Evolutionary conservation across 2,797 vertebrate genomes (phyloP).

Genomic region (Pseudotriccus pelzelni): DNA sequence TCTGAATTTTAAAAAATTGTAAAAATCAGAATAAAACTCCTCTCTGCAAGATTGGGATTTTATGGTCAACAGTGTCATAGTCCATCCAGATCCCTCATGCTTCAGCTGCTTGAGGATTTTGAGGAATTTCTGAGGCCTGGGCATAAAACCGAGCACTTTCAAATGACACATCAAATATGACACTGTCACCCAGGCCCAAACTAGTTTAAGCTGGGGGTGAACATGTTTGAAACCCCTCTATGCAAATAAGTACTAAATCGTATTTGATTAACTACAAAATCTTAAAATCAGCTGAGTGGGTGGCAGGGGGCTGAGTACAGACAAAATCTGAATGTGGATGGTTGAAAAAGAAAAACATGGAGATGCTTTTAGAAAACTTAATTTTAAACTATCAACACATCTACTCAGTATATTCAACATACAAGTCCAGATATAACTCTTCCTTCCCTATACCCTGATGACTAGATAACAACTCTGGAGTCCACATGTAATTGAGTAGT

Average conservation of each 20-base stretch:
- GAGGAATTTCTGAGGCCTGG: background rate
- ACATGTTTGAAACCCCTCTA: background rate
- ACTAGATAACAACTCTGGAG: background rate
- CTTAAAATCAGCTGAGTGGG: background rate
- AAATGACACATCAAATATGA: background rate
- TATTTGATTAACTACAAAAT: background rate
- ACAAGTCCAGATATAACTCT: background rate
- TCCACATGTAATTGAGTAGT: background rate
- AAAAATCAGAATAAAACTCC: background rate
- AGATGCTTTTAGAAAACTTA: background rate
- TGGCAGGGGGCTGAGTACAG: background rate
- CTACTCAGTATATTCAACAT: background rate
- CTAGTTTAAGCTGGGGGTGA: background rate
- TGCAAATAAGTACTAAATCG: background rate
- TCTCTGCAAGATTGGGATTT: background rate
- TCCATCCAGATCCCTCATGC: background rate
- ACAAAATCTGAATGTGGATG: background rate
- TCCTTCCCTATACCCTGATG: background rate
- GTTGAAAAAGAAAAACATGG: background rate
- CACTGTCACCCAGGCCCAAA: background rate
- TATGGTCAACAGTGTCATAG: background rate
- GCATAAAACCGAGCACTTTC: background rate
- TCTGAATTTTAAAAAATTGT: background rate
- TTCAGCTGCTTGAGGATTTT: background rate
- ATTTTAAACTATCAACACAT: background rate